Evolutionary conservation across 2,797 vertebrate genomes (phyloP).

Genomic region (Eulemur albifrons): DNA sequence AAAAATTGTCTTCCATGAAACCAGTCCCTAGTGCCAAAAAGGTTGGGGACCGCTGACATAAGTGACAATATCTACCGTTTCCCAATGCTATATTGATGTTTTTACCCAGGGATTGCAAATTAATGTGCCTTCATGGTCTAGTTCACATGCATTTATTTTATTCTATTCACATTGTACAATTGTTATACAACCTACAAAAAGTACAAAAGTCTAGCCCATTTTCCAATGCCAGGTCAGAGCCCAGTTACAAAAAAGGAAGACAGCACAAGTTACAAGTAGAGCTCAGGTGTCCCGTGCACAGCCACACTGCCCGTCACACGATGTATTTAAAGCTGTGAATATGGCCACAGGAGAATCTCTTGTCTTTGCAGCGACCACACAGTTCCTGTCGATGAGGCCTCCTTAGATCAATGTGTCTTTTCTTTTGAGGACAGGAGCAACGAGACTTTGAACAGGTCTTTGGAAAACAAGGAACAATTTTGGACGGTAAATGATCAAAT

Average conservation of each 20-base stretch:
- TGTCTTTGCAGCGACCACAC: conserved; percentile 94
- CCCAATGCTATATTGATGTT: neutral
- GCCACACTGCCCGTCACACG: conserved; percentile 81
- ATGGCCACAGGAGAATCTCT: conserved; percentile 93
- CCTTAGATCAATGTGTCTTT: conserved; percentile 93
- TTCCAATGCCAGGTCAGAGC: conserved; percentile 81
- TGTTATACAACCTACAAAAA: conserved; percentile 67
- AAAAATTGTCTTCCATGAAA: too few relatives aligned
- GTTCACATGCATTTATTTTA: conserved; percentile 72
- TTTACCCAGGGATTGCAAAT: neutral
- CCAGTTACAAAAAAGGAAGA: conserved; percentile 44
- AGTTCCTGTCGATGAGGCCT: conserved; percentile 95
- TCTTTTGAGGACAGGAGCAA: conserved; percentile 93
- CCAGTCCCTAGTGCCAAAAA: too few relatives aligned
- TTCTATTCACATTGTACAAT: conserved; percentile 70
- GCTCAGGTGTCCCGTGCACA: neutral
- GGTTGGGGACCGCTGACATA: neutral
- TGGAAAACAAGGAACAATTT: conserved; percentile 52
- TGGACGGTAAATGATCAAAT: neutral
- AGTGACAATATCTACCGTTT: neutral
- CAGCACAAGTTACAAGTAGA: conserved; percentile 8
- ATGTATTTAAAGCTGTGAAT: conserved; percentile 95
- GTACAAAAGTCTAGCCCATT: conserved; percentile 78
- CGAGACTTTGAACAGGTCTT: conserved; percentile 91
- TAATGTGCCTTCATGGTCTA: conserved; percentile 6